A percentile compares a stretch with the other conserved stretches of the same genome.
phyloP scores from a whole-genome alignment of 30 jellyfish, hydroid and myxozoan genomes.

The Aurelia sp. region DNA sequence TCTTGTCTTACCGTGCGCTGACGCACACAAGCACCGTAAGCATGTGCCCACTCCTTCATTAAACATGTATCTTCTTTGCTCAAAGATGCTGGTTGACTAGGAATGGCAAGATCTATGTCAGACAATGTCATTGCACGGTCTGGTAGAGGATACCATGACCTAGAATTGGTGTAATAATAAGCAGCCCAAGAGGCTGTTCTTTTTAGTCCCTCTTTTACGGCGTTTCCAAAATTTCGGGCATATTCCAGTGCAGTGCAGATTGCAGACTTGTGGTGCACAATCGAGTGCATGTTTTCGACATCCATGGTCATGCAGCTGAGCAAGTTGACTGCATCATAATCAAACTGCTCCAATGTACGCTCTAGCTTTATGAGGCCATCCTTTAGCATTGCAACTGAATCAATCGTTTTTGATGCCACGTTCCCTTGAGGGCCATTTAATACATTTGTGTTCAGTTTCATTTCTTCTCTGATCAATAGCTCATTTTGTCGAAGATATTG shows the following conservation, averaged over 20 bases:
- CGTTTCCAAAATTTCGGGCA: constrained; percentile 24
- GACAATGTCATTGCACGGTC: constrained; percentile 1
- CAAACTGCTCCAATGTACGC: not conserved
- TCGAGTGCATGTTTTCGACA: constrained; percentile 10
- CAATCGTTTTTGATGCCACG: constrained; percentile 19
- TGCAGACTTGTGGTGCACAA: constrained; percentile 13
- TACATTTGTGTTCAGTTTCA: not conserved
- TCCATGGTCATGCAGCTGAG: constrained; percentile 18
- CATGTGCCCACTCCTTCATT: constrained; percentile 27
- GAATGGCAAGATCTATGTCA: not conserved
- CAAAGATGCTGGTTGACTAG: not conserved
- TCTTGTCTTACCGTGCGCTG: constrained; percentile 31
- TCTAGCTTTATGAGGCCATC: not conserved
- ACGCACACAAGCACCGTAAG: constrained; percentile 22
- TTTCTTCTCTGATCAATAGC: not conserved
- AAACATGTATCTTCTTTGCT: constrained; percentile 3
- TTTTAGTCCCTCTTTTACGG: constrained; percentile 18
- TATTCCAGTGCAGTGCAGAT: constrained; percentile 13
- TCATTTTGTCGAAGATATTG: not conserved
- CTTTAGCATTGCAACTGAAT: constrained; percentile 1
- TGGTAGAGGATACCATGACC: constrained; percentile 8
- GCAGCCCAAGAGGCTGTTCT: constrained; percentile 23
- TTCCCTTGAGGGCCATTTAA: constrained; percentile 4
- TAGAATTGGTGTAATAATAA: constrained; percentile 12
- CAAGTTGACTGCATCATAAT: not conserved